Conservation (phyloP, 2,888 invertebrate species). For the Clitarchus hookeri region DNA sequence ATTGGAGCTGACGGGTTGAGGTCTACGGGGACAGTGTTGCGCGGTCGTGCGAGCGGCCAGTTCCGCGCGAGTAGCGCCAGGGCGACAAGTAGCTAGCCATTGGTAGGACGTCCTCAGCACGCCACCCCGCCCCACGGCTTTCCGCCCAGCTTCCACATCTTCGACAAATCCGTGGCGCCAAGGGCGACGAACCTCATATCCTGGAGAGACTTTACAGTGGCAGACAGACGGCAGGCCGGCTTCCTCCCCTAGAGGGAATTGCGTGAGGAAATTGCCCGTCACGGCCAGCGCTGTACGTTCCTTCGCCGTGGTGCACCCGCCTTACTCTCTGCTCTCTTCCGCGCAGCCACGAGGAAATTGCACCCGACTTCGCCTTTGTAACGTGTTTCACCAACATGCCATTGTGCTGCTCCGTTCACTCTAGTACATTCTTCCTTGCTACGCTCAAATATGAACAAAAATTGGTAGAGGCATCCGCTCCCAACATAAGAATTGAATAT, state of each 20-base stretch:
- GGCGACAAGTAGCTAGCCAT: neutral
- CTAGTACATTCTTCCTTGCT: too few species aligned
- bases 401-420: too few species aligned
- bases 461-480: too few species aligned
- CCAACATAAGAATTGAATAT: too few species aligned
- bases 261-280: neutral
- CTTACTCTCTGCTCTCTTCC: neutral
- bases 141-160: neutral
- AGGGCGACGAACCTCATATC: neutral
- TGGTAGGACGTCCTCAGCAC: neutral
- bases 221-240: neutral
- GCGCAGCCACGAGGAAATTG: neutral
- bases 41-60: slow-evolving; percentile 4
- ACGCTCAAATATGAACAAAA: too few species aligned
- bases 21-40: neutral
- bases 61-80: neutral
- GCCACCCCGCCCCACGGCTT: neutral
- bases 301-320: neutral
- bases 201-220: neutral
- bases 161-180: neutral
- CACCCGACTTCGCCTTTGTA: neutral
- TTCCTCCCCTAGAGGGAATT: neutral
- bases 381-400: too few species aligned
- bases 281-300: neutral
- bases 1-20: too few species aligned